Conservation (phyloP, 2,888 invertebrate species). For the Sphaerophoria rueppellii region DNA sequence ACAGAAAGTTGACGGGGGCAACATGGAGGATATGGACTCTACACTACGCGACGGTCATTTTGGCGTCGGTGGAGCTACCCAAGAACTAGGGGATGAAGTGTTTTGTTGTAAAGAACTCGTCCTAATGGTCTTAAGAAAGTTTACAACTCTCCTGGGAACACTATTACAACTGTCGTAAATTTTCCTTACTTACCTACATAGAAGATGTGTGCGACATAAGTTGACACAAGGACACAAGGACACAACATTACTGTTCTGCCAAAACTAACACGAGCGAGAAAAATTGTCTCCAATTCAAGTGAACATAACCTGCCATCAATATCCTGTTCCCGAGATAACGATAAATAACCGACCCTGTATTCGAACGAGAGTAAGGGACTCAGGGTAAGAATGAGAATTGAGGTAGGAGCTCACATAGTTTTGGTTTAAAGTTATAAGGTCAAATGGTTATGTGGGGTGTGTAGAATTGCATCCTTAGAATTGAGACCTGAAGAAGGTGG, state of each 20-base stretch:
- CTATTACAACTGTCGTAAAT: conserved; percentile 23
- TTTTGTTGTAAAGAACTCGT: background rate
- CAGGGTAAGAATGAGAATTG: background rate
- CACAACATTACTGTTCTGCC: conserved; percentile 36
- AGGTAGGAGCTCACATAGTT: conserved; percentile 7
- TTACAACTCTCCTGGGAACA: conserved; percentile 66
- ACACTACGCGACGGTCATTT: too few species aligned
- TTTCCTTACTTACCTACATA: background rate
- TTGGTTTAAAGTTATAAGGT: background rate
- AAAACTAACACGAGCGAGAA: conserved; percentile 52
- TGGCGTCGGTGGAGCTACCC: too few species aligned
- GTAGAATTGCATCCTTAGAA: conserved; percentile 42
- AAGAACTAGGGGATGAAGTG: too few species aligned
- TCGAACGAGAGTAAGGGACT: background rate
- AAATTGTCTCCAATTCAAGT: conserved; percentile 70
- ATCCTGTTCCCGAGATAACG: conserved; percentile 70
- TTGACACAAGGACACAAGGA: conserved; percentile 62
- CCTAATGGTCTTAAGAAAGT: conserved; percentile 22
- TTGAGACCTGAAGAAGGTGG: conserved; percentile 11
- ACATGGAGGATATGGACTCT: background rate
- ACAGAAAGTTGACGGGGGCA: conserved; percentile 8
- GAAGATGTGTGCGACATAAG: conserved; percentile 57
- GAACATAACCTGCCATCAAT: conserved; percentile 73
- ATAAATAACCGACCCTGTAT: conserved; percentile 56
- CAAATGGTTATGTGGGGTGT: conserved; percentile 18